Conservation (phyloP, 2,888 invertebrate species). For the Lycia hirtaria region DNA sequence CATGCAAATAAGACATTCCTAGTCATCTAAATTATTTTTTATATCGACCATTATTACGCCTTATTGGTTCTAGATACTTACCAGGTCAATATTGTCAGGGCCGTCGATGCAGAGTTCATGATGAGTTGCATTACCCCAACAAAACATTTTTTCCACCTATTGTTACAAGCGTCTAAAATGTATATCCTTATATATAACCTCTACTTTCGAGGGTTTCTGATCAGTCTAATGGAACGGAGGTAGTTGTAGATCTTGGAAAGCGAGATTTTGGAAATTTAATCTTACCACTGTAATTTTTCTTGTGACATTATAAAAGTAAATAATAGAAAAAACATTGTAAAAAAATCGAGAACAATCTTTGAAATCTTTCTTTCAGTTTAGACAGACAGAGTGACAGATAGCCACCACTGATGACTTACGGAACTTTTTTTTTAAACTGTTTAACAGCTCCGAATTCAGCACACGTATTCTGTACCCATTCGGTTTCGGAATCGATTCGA, state of each 20-base stretch:
- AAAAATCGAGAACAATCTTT: conserved; percentile 76
- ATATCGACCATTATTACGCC: no score
- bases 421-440: no score
- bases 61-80: no score
- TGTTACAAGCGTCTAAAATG: conserved; percentile 44
- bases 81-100: conserved; percentile 69
- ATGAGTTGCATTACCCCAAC: conserved; percentile 82
- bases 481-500: no score
- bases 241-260: conserved; percentile 41
- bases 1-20: no score
- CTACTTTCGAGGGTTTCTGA: conserved; percentile 45
- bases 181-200: conserved; percentile 56
- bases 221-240: conserved; percentile 54
- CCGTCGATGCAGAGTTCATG: conserved; percentile 78
- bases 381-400: conserved; percentile 41
- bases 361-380: conserved; percentile 12
- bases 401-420: no score
- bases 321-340: conserved; percentile 61
- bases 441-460: no score
- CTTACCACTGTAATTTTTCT: conserved; percentile 55
- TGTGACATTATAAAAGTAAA: conserved; percentile 53
- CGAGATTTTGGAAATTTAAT: conserved; percentile 1
- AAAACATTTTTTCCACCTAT: conserved; percentile 73
- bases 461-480: no score
- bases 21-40: no score